These are phyloP conservation scores for Drosophila cardini DNA, from an alignment of 1,140 invertebrate genomes.

Conservation along the genomic window DNA sequence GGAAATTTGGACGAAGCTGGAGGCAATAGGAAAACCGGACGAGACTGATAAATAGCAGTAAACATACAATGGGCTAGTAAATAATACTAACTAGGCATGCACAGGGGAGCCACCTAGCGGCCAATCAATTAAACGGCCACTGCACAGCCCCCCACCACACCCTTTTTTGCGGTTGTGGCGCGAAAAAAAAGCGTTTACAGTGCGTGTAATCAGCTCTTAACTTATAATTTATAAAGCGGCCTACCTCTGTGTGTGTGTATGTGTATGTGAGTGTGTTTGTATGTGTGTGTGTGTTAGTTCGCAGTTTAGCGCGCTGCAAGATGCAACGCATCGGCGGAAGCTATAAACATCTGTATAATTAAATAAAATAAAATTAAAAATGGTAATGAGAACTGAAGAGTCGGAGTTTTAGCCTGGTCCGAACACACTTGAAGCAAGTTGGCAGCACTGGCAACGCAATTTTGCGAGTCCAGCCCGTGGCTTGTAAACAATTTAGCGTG, in stretches of 20 bases:
- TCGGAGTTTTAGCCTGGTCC: neutral
- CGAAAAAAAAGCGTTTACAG: slow-evolving; percentile 76
- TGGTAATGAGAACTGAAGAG: slow-evolving; percentile 65
- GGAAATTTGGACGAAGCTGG: neutral
- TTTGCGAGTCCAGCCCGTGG: slow-evolving; percentile 49
- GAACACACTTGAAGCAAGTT: slow-evolving; percentile 9
- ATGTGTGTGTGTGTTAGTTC: slow-evolving; percentile 57
- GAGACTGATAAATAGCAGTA: slow-evolving; percentile 60
- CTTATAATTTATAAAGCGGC: slow-evolving; percentile 76
- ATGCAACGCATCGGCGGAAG: slow-evolving; percentile 75
- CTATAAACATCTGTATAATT: slow-evolving; percentile 82
- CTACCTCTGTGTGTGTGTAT: slow-evolving; percentile 22
- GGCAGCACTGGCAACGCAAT: slow-evolving; percentile 41
- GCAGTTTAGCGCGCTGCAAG: slow-evolving; percentile 70
- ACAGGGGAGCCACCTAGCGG: slow-evolving; percentile 38
- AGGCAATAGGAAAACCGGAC: slow-evolving; percentile 20
- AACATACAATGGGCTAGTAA: slow-evolving; percentile 60
- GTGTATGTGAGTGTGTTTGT: slow-evolving; percentile 2
- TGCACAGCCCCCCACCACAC: slow-evolving; percentile 23
- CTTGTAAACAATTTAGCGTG: slow-evolving; percentile 82
- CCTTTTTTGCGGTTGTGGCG: slow-evolving; percentile 21
- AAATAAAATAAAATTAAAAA: slow-evolving; percentile 83
- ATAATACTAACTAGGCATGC: slow-evolving; percentile 41
- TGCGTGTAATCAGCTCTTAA: slow-evolving; percentile 83
- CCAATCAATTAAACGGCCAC: slow-evolving; percentile 69